Evolutionary conservation across 2,888 invertebrate species (phyloP), one percentile per base, ranked within the genome.

Genomic region (Prosapia bicincta): DNA sequence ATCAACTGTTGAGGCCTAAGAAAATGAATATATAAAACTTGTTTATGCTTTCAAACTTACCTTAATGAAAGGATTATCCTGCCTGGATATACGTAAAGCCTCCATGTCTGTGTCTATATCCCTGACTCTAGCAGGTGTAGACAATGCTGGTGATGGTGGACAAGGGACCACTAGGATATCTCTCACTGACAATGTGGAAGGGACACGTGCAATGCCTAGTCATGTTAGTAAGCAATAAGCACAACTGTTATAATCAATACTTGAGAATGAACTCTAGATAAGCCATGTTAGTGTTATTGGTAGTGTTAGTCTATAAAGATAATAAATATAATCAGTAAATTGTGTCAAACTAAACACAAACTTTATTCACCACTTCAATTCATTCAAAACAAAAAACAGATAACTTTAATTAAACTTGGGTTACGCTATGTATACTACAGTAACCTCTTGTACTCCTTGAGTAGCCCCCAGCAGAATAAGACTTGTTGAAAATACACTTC

Each of bases 71-170:
- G 94, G 94, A 86, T 95, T 94, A 85, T 95, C 94, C 85, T 94
- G 93, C 78, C 94, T 87, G 9, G 94, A 94, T 68, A 93, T 88
- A 82, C 93, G 88, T 66, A 94, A 86, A 26, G 93, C 92, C 84
- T 94, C 93, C 93, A 94, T 94, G 83, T 94, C 94, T 85, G 93
- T 92, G 82, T 93, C 93, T 82, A 93, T 92, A 85, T 93, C 92
- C 80, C 93, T 87, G 78, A 91, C 91, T 79, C 92, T 87, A 24
- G 93, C 93, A 71, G 93, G 93, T 71, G 91, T 90, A 38, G 93
- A 90, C 79, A 88, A 85, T 72, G 89, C 87, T 68, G 89, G 89
- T 26, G 89, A 83, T n/a, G 83, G 81, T 7, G 82, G 82, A 73
- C 81, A 82, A 38, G 82, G 80, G 43, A 81, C 79, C 6, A 85